Conservation (phyloP, 2,888 invertebrate species). For the Acrocyrtus sp. region DNA sequence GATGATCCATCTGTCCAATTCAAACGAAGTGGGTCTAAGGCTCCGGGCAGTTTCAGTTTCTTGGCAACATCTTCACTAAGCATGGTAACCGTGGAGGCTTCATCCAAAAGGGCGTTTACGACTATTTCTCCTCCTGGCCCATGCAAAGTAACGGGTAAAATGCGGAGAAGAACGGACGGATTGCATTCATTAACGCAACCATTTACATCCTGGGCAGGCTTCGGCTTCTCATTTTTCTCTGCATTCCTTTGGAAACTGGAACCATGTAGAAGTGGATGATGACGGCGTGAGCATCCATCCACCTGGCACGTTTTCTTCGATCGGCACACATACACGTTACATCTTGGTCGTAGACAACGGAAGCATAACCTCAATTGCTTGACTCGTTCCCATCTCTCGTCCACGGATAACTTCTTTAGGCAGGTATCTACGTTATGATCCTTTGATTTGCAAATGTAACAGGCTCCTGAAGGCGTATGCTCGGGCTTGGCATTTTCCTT, state of each 20-base stretch:
- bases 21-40: neutral
- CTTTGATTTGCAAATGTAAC: neutral
- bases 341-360: constrained; percentile 7
- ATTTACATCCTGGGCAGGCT: neutral
- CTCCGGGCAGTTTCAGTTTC: constrained; percentile 20
- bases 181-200: neutral
- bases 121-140: constrained; percentile 2
- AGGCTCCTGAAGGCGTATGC: neutral
- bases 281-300: constrained; percentile 9
- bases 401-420: constrained; percentile 1
- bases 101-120: constrained; percentile 46
- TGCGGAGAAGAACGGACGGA: constrained; percentile 6
- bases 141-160: constrained; percentile 29
- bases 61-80: constrained; percentile 25
- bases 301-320: constrained; percentile 7
- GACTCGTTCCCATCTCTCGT: constrained; percentile 7
- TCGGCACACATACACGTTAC: neutral
- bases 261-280: constrained; percentile 40
- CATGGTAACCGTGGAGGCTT: constrained; percentile 25
- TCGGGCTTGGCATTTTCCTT: neutral
- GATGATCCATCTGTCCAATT: constrained; percentile 3
- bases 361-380: constrained; percentile 15
- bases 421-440: neutral
- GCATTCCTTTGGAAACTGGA: neutral
- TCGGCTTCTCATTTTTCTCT: neutral